Percentiles rank a stretch among this genome's conserved stretches.
Conservation (phyloP, 2,797 vertebrate species). For the Eospalax fontanierii region DNA sequence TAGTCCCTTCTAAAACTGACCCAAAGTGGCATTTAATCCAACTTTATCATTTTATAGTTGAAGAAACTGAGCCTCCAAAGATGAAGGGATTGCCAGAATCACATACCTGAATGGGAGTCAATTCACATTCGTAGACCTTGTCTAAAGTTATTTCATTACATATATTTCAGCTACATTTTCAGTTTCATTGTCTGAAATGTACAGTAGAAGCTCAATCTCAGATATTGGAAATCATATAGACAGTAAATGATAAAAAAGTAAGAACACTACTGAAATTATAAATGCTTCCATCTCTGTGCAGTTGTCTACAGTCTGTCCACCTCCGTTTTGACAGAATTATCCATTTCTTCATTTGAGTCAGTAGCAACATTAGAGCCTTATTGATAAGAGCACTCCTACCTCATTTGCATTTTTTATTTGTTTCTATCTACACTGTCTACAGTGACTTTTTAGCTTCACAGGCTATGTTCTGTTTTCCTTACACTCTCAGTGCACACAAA, state of each 20-base stretch:
- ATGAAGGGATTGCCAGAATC: background rate
- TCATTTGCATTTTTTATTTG: constrained; percentile 5
- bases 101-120: background rate
- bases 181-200: background rate
- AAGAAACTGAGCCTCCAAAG: constrained; percentile 10
- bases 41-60: constrained; percentile 9
- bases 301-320: background rate
- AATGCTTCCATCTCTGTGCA: background rate
- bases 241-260: constrained; percentile 43
- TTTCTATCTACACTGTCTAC: background rate
- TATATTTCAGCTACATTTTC: constrained; percentile 28
- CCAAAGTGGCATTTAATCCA: background rate
- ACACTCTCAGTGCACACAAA: background rate
- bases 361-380: background rate
- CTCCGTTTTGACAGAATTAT: background rate
- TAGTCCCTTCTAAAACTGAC: background rate
- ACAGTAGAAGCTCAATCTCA: background rate
- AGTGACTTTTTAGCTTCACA: constrained; percentile 27
- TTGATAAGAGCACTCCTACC: background rate
- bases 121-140: background rate
- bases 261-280: constrained; percentile 4
- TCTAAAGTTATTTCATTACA: background rate
- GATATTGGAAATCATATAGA: constrained; percentile 21
- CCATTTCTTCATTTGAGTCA: constrained; percentile 9
- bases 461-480: background rate